These are phyloP conservation scores for Oncorhynchus clarkii DNA, from an alignment of 2,113 vertebrate genomes.

Conservation along the genomic window DNA sequence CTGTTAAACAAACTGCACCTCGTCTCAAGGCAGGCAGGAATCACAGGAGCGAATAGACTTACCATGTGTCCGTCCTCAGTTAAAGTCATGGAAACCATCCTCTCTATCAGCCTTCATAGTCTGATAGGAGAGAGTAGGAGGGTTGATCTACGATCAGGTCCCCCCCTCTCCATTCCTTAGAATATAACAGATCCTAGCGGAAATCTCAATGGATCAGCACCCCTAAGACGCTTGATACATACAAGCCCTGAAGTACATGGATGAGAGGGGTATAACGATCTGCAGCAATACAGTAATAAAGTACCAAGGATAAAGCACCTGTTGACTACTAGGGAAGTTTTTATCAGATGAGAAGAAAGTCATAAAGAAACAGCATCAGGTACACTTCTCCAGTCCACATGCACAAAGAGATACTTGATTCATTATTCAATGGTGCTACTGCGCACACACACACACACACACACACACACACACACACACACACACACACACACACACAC, in stretches of 20 bases:
- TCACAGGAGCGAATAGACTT: background rate
- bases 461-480: background rate
- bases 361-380: background rate
- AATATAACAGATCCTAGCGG: no score
- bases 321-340: background rate
- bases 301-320: background rate
- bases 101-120: background rate
- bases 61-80: background rate
- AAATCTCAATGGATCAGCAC: no score
- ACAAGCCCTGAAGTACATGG: no score
- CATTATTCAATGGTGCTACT: background rate
- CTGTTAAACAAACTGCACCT: constrained; percentile 15
- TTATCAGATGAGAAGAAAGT: background rate
- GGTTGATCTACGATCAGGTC: no score
- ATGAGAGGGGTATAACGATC: background rate
- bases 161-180: no score
- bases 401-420: background rate
- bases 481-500: background rate
- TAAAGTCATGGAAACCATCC: background rate
- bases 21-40: background rate
- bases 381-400: background rate
- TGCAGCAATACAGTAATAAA: background rate
- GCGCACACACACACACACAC: background rate
- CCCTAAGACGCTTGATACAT: no score
- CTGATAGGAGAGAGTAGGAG: no score